These are phyloP conservation scores for Oscheius sp. DNA, from an alignment of 2,888 invertebrate species.

Conservation along the genomic window DNA sequence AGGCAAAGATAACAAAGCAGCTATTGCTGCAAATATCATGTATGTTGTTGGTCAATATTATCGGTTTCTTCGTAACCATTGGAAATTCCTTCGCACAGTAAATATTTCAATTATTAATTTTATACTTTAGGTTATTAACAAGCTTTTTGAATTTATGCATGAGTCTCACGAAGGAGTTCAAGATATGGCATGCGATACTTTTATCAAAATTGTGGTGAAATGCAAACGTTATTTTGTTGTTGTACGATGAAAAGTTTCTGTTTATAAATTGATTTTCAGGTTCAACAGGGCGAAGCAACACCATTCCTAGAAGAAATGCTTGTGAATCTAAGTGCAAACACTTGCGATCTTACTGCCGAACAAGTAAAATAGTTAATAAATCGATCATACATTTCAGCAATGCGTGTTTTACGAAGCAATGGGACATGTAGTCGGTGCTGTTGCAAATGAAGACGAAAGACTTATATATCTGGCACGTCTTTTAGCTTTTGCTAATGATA, in stretches of 20 bases:
- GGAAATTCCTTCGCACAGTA: conserved; percentile 99
- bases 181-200: conserved; percentile 99
- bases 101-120: conserved; percentile 1
- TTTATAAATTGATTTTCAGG: conserved; percentile 71
- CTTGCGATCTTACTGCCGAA: conserved; percentile 96
- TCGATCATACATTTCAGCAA: conserved; percentile 70
- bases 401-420: conserved; percentile 99
- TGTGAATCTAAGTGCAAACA: conserved; percentile 92
- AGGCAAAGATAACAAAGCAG: conserved; percentile 98
- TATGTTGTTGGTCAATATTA: conserved; percentile 99
- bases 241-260: conserved; percentile 58
- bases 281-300: conserved; percentile 92
- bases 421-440: conserved; percentile 97
- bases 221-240: conserved; percentile 96
- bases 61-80: conserved; percentile 94
- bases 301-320: conserved; percentile 99
- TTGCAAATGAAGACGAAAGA: conserved; percentile 75
- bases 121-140: conserved; percentile 79
- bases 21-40: conserved; percentile 99
- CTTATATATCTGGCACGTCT: conserved; percentile 94
- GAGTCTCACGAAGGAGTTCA: conserved; percentile 97
- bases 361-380: conserved; percentile 75
- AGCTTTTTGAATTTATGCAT: conserved; percentile 99
- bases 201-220: conserved; percentile 98
- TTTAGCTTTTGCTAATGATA: conserved; percentile 97